These are phyloP conservation scores for Okapia johnstoni DNA, from an alignment of 2,113 vertebrate species.

Conservation along the genomic window DNA sequence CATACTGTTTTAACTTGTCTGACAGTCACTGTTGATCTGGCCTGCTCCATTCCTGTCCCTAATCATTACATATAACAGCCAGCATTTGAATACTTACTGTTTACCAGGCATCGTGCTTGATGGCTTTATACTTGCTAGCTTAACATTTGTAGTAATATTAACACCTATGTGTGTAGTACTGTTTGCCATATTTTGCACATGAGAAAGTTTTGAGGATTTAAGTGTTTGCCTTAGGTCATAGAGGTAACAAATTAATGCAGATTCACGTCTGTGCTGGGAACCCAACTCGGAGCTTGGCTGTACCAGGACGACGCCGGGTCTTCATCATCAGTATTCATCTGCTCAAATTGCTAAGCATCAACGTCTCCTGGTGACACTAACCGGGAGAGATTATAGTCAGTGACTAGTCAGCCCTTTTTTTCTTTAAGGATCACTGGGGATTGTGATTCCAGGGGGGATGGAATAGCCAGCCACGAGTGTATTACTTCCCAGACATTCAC, in stretches of 20 bases:
- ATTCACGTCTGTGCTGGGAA: neutral
- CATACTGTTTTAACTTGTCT: neutral
- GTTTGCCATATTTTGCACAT: neutral
- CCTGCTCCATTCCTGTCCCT: neutral
- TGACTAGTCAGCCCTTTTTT: neutral
- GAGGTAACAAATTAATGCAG: neutral
- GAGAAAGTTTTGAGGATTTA: neutral
- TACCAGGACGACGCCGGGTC: neutral
- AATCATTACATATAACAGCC: neutral
- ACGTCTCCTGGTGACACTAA: neutral
- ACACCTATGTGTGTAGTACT: neutral
- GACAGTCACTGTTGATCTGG: neutral
- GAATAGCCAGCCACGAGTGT: neutral
- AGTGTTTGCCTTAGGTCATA: neutral
- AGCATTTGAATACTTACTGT: neutral
- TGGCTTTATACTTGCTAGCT: neutral
- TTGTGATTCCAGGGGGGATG: neutral
- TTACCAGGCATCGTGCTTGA: neutral
- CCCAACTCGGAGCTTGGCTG: neutral
- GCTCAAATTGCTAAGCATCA: neutral
- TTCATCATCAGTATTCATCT: neutral
- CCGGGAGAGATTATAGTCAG: neutral
- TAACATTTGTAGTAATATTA: neutral
- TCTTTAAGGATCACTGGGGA: neutral
- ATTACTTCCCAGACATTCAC: neutral